Evolutionary conservation across 2,113 vertebrate genomes (phyloP).

Genomic region (Reinhardtius hippoglossoides): DNA sequence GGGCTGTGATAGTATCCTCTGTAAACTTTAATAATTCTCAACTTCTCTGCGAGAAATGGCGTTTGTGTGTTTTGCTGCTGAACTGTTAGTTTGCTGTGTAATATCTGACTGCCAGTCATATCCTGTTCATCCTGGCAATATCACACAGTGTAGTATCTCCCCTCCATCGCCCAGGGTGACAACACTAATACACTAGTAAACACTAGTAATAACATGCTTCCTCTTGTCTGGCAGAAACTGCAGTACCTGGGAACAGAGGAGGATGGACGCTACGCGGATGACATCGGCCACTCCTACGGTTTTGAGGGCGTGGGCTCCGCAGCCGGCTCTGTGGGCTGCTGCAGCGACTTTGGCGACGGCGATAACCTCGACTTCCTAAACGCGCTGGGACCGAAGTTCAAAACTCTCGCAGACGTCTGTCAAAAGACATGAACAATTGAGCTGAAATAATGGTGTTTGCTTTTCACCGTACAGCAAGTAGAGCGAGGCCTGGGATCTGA

Average conservation of each 20-base stretch:
- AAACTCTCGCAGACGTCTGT: conserved; percentile 87
- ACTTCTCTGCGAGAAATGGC: conserved; percentile 35
- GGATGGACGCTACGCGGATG: conserved; percentile 80
- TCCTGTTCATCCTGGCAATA: conserved; percentile 35
- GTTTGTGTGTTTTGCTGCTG: conserved; percentile 17
- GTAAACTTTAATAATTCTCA: conserved; percentile 65
- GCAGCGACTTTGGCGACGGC: conserved; percentile 86
- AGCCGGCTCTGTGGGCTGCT: conserved; percentile 91
- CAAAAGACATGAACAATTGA: conserved; percentile 77
- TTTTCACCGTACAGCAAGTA: conserved; percentile 10
- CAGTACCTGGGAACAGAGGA: conserved; percentile 31
- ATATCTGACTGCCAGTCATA: conserved; percentile 63
- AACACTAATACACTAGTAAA: too few species aligned
- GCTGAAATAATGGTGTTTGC: conserved; percentile 17
- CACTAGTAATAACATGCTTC: conserved; percentile 41
- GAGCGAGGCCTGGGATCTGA: conserved; percentile 12
- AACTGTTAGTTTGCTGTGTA: conserved; percentile 45
- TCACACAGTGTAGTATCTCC: conserved; percentile 21
- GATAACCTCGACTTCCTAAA: conserved; percentile 89
- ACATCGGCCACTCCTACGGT: conserved; percentile 86
- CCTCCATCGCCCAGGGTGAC: conserved; percentile 2
- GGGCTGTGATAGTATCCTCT: conserved; percentile 27
- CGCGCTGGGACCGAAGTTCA: conserved; percentile 92
- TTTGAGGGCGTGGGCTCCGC: conserved; percentile 90
- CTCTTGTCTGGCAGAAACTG: conserved; percentile 66